Base-by-base conservation (phyloP, 2,888 invertebrate genomes). In the Cloeon dipterum region DNA sequence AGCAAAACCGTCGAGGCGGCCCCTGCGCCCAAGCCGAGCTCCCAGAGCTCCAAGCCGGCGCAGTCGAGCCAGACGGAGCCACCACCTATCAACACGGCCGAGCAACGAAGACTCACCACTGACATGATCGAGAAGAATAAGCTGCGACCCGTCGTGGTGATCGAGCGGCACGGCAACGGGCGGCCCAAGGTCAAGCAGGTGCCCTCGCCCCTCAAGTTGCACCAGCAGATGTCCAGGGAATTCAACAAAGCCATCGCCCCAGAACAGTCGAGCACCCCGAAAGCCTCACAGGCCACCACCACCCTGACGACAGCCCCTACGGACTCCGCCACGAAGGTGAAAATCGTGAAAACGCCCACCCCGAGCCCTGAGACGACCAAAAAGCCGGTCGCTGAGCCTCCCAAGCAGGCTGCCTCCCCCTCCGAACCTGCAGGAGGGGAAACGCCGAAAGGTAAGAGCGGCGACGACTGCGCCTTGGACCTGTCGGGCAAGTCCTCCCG, bases 391-490 rank as follows among this genome's bases (percentile, higher is more conserved):
- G 7, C 10, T 21, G 13, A n/a, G 11, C 7, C 7, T n/a, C 13
- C 29, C 5, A 29, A 29, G 16, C n/a, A 29, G n/a, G 5, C 16
- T 14, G 21, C 21, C 21, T 23, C 23, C 8, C 16, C 29, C n/a
- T 8, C 29, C 7, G 29, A 29, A 14, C n/a, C 29, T 14, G 8
- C 23, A 8, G 29, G 7, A 16, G 16, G n/a, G 29, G 16, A 5
- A 5, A 29, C 29, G n/a, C 29, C 29, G 29, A 5, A 7, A 29
- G 14, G 5, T 7, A n/a, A n/a, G 5, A n/a, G 16, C 14, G 60
- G 61, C 46, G 65, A 63, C 43, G 60, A 56, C 41, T 65, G 62
- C 20, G 63, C 66, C 16, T 51, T 67, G 38, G 68, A 66, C 49
- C 49, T 68, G 34, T 66, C 67, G 2, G 55, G 56, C 4, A 54